Percentiles rank a stretch among this genome's conserved stretches.
Conservation (phyloP, 2,797 vertebrate species). For the Gila robusta region DNA sequence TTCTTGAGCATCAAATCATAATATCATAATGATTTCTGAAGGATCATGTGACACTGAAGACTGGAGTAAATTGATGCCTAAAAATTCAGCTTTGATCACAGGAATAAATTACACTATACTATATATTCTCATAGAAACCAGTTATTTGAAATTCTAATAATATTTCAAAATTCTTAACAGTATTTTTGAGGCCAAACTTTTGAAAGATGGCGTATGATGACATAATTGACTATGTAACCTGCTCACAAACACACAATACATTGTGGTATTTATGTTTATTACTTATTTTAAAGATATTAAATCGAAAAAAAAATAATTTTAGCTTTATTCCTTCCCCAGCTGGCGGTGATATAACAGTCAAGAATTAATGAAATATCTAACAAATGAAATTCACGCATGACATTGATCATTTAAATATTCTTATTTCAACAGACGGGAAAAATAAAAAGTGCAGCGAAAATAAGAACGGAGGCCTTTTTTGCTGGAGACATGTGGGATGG, state of each 20-base stretch:
- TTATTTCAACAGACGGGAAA: not conserved
- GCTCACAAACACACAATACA: not conserved
- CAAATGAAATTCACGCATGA: not conserved
- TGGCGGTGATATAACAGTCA: not conserved
- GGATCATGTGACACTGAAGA: conserved; percentile 12
- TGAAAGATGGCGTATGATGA: not conserved
- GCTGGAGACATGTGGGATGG: not conserved
- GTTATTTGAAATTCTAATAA: too few relatives aligned
- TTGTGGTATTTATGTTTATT: not conserved
- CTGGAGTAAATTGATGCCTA: not conserved
- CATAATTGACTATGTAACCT: not conserved
- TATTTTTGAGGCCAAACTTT: not conserved
- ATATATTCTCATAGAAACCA: not conserved
- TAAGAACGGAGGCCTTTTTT: not conserved
- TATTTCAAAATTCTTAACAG: not conserved
- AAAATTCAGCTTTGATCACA: not conserved
- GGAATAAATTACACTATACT: not conserved
- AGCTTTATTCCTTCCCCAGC: not conserved
- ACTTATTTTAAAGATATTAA: not conserved
- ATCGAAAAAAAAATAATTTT: not conserved
- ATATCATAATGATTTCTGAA: not conserved
- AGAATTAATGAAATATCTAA: not conserved
- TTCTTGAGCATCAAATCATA: not conserved
- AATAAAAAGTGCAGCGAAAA: not conserved
- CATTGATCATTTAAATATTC: not conserved